Conservation (phyloP, 2,113 vertebrate species). For the Cyanocitta stelleri region DNA sequence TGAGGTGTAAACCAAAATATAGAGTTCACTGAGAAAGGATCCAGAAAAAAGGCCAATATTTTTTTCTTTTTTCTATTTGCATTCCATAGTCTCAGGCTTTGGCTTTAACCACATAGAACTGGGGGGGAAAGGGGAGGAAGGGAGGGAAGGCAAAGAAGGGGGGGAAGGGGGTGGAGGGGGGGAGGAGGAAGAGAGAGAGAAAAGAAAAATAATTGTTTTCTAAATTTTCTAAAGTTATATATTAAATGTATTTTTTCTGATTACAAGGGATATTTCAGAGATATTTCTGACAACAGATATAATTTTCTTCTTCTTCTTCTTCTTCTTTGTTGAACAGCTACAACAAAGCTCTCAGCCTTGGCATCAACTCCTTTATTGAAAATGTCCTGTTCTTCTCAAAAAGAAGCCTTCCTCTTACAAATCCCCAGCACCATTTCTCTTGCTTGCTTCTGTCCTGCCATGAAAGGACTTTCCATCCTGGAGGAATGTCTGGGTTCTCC, state of each 20-base stretch:
- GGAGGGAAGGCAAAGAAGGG: too few species aligned
- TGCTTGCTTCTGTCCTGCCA: neutral
- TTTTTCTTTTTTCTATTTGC: neutral
- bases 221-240: neutral
- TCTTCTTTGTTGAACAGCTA: neutral
- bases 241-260: neutral
- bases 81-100: neutral
- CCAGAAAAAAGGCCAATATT: neutral
- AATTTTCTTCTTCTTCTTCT: neutral
- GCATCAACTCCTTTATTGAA: neutral
- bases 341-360: neutral
- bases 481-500: neutral
- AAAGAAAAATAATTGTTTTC: neutral
- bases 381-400: neutral
- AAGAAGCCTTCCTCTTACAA: neutral
- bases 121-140: rapidly evolving
- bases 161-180: rapidly evolving
- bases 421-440: neutral
- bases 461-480: neutral
- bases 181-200: too few species aligned
- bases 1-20: neutral
- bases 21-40: neutral
- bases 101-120: neutral
- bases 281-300: neutral
- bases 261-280: neutral